Conservation (phyloP, 2,797 vertebrate species). For the Clamator glandarius region DNA sequence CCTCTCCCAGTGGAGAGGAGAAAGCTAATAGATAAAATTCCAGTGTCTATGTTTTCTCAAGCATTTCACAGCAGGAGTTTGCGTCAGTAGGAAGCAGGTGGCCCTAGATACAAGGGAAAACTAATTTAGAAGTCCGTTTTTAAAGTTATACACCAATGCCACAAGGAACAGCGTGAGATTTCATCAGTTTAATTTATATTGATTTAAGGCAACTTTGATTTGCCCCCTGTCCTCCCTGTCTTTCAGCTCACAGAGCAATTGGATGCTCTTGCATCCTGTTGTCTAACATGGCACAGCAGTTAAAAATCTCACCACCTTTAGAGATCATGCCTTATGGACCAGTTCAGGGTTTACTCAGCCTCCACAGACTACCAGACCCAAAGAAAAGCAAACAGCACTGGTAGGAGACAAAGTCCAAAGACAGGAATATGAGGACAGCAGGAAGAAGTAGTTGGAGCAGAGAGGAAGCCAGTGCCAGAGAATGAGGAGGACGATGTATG, state of each 20-base stretch:
- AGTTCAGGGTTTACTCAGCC: not conserved
- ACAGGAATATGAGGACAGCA: not conserved
- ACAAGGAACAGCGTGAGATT: not conserved
- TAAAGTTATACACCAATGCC: not conserved
- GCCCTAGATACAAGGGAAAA: not conserved
- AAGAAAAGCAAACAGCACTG: conserved; percentile 2
- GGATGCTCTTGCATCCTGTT: not conserved
- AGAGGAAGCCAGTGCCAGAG: conserved; percentile 9
- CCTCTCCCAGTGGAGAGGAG: not conserved
- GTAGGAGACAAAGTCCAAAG: not conserved
- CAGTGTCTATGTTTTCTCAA: not conserved
- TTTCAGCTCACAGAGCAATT: not conserved
- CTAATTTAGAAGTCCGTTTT: not conserved
- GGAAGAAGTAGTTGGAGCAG: conserved; percentile 24
- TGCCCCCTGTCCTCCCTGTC: not conserved
- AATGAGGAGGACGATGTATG: not conserved
- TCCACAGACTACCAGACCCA: not conserved
- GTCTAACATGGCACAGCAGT: not conserved
- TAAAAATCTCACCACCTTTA: not conserved
- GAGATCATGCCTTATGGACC: not conserved
- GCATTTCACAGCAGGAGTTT: conserved; percentile 3
- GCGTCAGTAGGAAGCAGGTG: not conserved
- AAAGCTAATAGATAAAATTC: not conserved
- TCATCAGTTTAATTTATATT: not conserved
- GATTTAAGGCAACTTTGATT: not conserved